These are phyloP conservation scores for Phoenicopterus ruber DNA, from an alignment of 2,113 vertebrate genomes.

Conservation along the genomic window DNA sequence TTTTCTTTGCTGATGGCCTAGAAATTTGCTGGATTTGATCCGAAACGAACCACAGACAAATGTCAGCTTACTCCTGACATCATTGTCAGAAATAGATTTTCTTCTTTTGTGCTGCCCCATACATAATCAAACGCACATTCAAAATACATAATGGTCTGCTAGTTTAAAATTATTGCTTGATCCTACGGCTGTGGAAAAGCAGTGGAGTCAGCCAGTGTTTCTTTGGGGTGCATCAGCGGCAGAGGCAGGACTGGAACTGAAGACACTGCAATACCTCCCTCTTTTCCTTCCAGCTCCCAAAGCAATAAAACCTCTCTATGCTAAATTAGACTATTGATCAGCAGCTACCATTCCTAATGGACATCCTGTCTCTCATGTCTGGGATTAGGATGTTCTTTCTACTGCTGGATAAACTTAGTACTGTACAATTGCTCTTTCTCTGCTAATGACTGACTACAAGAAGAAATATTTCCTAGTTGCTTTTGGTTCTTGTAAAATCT, in stretches of 20 bases:
- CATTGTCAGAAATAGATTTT: conserved; percentile 47
- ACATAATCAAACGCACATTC: conserved; percentile 9
- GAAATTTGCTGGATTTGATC: conserved; percentile 5
- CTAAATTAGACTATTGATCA: conserved; percentile 64
- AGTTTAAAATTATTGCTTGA: conserved; percentile 39
- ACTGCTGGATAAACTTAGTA: conserved; percentile 31
- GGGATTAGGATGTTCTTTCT: conserved; percentile 55
- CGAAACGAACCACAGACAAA: not conserved
- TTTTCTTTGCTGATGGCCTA: not conserved
- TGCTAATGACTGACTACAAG: conserved; percentile 13
- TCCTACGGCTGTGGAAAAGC: conserved; percentile 18
- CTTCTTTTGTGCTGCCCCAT: conserved; percentile 9
- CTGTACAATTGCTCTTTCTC: conserved; percentile 9
- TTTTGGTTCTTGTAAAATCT: not conserved
- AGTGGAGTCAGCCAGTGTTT: conserved; percentile 29
- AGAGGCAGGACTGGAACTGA: conserved; percentile 33
- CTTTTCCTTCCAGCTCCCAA: conserved; percentile 40
- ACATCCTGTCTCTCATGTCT: conserved; percentile 56
- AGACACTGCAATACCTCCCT: conserved; percentile 47
- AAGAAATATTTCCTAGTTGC: conserved; percentile 4
- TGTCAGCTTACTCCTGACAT: conserved; percentile 26
- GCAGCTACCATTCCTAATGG: conserved; percentile 60
- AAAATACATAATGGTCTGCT: conserved; percentile 30
- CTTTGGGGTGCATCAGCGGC: conserved; percentile 12
- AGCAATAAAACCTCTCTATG: conserved; percentile 62